These are phyloP conservation scores for Macrotis lagotis DNA, from an alignment of 2,113 vertebrate genomes.

Conservation along the genomic window DNA sequence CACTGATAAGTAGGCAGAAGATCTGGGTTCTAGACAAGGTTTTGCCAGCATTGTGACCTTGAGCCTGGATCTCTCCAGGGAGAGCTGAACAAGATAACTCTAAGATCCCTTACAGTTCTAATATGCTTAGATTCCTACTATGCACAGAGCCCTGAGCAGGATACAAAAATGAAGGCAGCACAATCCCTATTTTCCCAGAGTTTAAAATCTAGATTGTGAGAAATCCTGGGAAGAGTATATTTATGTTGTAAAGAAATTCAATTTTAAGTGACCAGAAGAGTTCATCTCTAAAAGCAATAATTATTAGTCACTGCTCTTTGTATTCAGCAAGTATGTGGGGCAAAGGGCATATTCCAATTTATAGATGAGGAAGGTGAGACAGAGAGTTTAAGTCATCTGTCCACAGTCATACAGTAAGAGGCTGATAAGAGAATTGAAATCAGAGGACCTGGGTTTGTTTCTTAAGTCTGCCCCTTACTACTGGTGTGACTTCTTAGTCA, in stretches of 20 bases:
- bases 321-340: not conserved
- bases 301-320: not conserved
- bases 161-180: not conserved
- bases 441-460: not conserved
- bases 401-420: not conserved
- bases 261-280: not conserved
- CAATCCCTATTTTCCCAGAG: not conserved
- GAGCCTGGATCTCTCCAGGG: not conserved
- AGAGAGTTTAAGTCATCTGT: not conserved
- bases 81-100: not conserved
- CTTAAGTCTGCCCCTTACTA: not conserved
- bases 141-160: not conserved
- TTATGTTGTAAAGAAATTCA: not conserved
- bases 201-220: not conserved
- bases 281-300: not conserved
- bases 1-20: not conserved
- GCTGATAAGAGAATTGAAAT: not conserved
- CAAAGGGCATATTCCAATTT: not conserved
- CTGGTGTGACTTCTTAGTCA: not conserved
- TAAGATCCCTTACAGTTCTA: not conserved
- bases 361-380: not conserved
- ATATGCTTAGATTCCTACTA: not conserved
- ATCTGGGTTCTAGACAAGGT: not conserved
- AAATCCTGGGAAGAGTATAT: not conserved
- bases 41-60: constrained; percentile 40